A percentile compares a stretch with the other conserved stretches of the same genome.
Conservation (phyloP, 35 echinoderm and acorn worm species). For the Apostichopus parvimensis region DNA sequence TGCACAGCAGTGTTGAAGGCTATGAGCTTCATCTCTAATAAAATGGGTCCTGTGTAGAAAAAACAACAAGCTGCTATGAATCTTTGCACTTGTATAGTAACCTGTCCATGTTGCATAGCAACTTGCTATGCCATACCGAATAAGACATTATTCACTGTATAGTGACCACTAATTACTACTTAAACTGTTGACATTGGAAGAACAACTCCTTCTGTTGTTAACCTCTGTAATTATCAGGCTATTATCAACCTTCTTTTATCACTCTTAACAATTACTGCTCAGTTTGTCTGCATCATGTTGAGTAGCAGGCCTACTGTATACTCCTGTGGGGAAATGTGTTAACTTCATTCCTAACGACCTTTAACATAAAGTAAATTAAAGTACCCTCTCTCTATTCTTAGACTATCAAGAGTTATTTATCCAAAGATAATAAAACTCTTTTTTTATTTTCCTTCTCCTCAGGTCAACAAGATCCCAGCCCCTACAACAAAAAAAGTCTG, state of each 20-base stretch:
- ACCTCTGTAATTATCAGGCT: neutral
- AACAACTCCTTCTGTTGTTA: neutral
- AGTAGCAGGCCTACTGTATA: too few relatives aligned
- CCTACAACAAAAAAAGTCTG: neutral
- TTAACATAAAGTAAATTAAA: neutral
- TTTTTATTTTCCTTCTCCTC: neutral
- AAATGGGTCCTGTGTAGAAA: too few relatives aligned
- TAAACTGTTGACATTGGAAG: neutral
- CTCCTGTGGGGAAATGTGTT: neutral
- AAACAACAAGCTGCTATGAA: too few relatives aligned
- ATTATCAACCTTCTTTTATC: too few relatives aligned
- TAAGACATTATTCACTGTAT: too few relatives aligned
- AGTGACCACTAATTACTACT: neutral
- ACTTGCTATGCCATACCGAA: too few relatives aligned
- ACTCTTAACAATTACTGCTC: too few relatives aligned
- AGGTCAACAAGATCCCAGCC: neutral
- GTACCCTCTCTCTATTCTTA: neutral
- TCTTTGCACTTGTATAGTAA: too few relatives aligned
- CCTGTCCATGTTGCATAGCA: too few relatives aligned
- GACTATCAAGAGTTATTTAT: neutral
- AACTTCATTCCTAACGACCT: neutral
- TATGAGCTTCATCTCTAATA: too few relatives aligned
- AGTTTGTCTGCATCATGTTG: too few relatives aligned
- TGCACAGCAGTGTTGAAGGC: too few relatives aligned
- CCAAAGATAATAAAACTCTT: constrained; percentile 4